phyloP scores from a whole-genome alignment of 2,113 vertebrate species.

The Halichoerus grypus region DNA sequence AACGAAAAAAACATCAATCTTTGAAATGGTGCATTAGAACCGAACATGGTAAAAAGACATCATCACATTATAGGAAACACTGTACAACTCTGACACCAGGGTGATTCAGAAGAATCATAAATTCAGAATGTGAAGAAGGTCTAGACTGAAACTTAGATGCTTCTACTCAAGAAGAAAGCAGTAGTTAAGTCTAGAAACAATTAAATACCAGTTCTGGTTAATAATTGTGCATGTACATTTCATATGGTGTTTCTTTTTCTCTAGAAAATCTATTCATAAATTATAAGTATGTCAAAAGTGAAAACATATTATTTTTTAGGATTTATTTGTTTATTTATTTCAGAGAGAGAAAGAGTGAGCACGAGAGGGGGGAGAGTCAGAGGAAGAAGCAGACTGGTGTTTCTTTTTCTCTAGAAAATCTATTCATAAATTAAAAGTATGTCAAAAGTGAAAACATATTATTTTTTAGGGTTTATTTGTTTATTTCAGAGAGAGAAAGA shows the following conservation, averaged over 20 bases:
- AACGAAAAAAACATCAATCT: neutral
- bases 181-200: neutral
- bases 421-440: too few relatives aligned
- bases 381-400: too few relatives aligned
- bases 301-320: neutral
- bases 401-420: too few relatives aligned
- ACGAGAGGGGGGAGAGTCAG: too few relatives aligned
- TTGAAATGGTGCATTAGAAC: slow-evolving; percentile 10
- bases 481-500: too few relatives aligned
- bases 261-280: slow-evolving; percentile 1
- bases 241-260: neutral
- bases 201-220: neutral
- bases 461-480: too few relatives aligned
- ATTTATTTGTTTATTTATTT: too few relatives aligned
- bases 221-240: neutral
- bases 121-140: slow-evolving; percentile 10
- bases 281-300: neutral
- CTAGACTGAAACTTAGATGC: neutral
- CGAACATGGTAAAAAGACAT: neutral
- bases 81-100: neutral
- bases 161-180: neutral
- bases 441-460: too few relatives aligned
- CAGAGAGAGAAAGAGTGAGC: too few relatives aligned
- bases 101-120: neutral
- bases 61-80: neutral